Base-by-base conservation (phyloP, 2,113 vertebrate species). In the Pyrgilauda ruficollis region DNA sequence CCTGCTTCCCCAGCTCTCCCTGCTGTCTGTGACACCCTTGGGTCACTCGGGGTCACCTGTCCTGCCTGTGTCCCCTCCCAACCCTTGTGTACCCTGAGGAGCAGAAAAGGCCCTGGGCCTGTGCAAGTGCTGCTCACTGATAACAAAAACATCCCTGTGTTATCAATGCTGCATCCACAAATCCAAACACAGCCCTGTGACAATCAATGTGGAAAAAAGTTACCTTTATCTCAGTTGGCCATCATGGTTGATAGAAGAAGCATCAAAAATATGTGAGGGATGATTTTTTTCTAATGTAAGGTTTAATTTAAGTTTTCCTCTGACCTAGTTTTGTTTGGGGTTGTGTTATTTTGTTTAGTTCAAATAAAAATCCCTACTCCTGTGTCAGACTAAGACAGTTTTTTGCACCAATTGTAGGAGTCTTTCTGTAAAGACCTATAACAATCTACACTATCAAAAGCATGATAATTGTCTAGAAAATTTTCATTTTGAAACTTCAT, bases 401-500 rank as follows among this genome's bases (percentile, higher is more conserved):
- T 67, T 76, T 44, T 76, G 13, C 17, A 59, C 16, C 17, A 17
- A 0, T 67, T 50, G 26, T 9, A 43, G 50, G 13, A 41, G 4
- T 31, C 4, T 14, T 43, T 58, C 44, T 50, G 11, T 22, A 8
- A 44, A 44, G 53, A 31, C 44, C 21, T 43, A 1, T 59, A 69
- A 10, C 6, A 10, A 9, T 30, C 16, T 46, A 8, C 8, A 2
- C 37, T 47, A 26, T 43, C 30, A 50, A 76, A 80, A 81, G 4
- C 22, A 33, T n/a, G 21, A 64, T n/a, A 11, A 39, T 4, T 4
- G 24, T 82, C 5, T 44, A 35, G 5, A 35, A 47, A 39, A 21
- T 0, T 10, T 52, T 12, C 2, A 11, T 66, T 82, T 63, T 43
- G 21, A 21, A 43, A n/a, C 33, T 15, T n/a, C 1, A 1, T 49